These are phyloP conservation scores for Vulpes vulpes DNA, from an alignment of 2,113 vertebrate species.

Conservation along the genomic window DNA sequence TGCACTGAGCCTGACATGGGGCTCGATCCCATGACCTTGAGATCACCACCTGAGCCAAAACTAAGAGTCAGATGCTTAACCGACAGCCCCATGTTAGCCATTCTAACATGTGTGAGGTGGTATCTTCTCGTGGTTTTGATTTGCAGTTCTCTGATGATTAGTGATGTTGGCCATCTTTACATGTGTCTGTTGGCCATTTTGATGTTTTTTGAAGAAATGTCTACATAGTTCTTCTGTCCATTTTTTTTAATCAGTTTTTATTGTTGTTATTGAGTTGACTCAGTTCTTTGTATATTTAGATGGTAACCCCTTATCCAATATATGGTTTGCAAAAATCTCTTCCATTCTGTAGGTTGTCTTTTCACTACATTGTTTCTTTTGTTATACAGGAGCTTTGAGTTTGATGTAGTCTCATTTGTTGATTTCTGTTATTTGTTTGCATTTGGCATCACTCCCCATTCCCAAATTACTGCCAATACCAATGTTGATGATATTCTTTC, in stretches of 20 bases:
- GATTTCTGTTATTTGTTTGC: neutral
- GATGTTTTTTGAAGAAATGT: neutral
- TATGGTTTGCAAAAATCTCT: neutral
- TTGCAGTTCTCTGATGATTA: neutral
- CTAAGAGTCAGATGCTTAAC: neutral
- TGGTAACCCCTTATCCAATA: neutral
- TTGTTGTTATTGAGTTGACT: neutral
- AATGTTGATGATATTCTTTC: neutral
- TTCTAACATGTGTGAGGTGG: neutral
- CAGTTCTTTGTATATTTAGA: neutral
- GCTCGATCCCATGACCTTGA: neutral
- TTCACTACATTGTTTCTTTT: neutral
- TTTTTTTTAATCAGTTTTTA: neutral
- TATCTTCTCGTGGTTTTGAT: neutral
- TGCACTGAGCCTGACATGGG: neutral
- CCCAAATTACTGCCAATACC: neutral
- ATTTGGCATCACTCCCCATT: neutral
- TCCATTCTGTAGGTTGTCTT: neutral
- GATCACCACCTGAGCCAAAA: neutral
- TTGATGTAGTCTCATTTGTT: neutral
- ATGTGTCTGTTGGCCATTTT: neutral
- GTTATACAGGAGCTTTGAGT: neutral
- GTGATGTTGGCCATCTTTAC: neutral
- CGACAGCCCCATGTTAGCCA: neutral
- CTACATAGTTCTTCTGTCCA: neutral